Base-by-base conservation (phyloP, 2,113 vertebrate species). In the Oophaga pumilio region DNA sequence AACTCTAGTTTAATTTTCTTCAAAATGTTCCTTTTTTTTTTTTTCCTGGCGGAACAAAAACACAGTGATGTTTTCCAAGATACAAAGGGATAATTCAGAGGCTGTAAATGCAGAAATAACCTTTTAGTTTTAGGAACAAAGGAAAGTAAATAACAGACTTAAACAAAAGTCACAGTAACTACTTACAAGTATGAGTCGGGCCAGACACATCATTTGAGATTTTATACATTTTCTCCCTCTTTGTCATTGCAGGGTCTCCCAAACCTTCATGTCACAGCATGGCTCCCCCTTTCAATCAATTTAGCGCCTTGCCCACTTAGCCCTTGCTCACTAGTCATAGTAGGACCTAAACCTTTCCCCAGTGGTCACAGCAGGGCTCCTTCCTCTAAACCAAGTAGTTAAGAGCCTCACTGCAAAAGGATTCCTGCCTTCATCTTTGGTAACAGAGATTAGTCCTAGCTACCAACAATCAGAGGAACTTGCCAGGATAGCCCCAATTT, bases 1-100 rank as follows among this genome's bases (percentile, higher is more conserved):
- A 80, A 87, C 76, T 87, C 76, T 59, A 80, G 76, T 66, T 86
- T 78, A 64, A 86, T 78, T 86, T 86, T 76, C 59, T 86, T 80
- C 76, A 77, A 87, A 87, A 87, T 71, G 79, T 69, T 85, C n/a
- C 8, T n/a, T 26, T 66, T 62, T 83, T 73, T 64, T n/a, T 43
- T 43, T 43, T 80, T 71, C 24, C 57, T 62, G 60, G 85, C 64
- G 56, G 77, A 81, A 80, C 52, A 79, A 2, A 2, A 62, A 86
- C 43, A 64, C 73, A 20, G 57, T 2, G 10, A 73, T 53, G 33
- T 24, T 64, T 28, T 78, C 59, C 57, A 68, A 28, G 33, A 86
- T 56, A 69, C 60, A 86, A 86, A 66, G 24, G 22, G 20, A 17
- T n/a, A 12, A 52, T 17, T 68, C 81, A 83, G 20, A 68, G 8